Conservation (phyloP, 23 tunicate species). For the Corella eumyota region DNA sequence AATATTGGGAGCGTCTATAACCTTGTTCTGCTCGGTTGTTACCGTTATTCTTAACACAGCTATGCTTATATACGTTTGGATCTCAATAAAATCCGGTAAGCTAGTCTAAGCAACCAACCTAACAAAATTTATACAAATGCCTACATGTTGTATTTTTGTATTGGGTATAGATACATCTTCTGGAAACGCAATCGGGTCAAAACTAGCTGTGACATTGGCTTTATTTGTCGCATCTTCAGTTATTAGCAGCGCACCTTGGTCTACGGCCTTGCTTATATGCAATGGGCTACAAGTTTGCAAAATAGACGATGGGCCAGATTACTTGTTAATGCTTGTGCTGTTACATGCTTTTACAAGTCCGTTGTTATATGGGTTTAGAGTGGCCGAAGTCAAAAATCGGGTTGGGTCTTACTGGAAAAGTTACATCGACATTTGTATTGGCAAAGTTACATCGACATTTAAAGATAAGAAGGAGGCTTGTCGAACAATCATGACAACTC, state of each 20-base stretch:
- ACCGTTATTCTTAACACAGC: no score
- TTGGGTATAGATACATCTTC: no score
- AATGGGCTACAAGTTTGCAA: slow-evolving; percentile 10
- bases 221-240: slow-evolving; percentile 39
- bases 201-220: slow-evolving; percentile 54
- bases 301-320: slow-evolving; percentile 27
- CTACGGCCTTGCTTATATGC: slow-evolving; percentile 44
- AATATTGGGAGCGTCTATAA: slow-evolving; percentile 9
- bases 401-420: slow-evolving; percentile 19
- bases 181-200: no score
- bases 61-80: no score
- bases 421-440: background rate
- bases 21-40: no score
- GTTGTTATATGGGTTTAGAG: slow-evolving; percentile 57
- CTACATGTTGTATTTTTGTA: no score
- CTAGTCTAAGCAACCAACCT: no score
- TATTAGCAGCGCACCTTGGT: slow-evolving; percentile 78
- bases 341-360: slow-evolving; percentile 69
- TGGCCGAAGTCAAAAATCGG: slow-evolving; percentile 32
- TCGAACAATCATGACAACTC: no score
- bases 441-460: background rate
- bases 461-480: no score
- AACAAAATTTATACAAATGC: no score
- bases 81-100: no score
- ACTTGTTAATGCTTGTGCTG: slow-evolving; percentile 42